These are phyloP conservation scores for Drosophila tsacasi DNA, from an alignment of 1,140 invertebrate genomes.

Conservation along the genomic window DNA sequence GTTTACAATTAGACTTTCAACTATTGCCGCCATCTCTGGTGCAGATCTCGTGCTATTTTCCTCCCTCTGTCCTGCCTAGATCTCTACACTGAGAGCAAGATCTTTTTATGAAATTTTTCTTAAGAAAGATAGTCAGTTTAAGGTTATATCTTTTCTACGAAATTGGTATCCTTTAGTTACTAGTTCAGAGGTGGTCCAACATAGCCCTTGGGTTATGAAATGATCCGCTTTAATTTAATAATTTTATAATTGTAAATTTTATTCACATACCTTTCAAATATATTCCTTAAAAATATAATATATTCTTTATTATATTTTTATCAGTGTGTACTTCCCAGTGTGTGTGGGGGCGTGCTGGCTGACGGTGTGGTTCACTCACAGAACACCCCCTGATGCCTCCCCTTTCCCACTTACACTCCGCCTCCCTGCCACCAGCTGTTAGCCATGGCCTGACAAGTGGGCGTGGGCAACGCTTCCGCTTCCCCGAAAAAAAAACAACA, in stretches of 20 bases:
- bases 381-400: constrained; percentile 27
- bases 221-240: neutral
- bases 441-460: constrained; percentile 69
- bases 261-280: neutral
- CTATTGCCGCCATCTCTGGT: constrained; percentile 61
- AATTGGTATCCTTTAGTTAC: too few species aligned
- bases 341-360: constrained; percentile 49
- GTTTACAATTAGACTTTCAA: constrained; percentile 83
- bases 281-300: neutral
- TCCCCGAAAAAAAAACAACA: constrained; percentile 60
- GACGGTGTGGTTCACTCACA: constrained; percentile 27
- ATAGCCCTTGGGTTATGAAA: neutral
- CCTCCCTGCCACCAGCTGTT: constrained; percentile 17
- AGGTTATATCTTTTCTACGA: neutral
- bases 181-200: neutral
- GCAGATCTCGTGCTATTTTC: constrained; percentile 31
- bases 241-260: neutral
- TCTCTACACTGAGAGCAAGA: neutral
- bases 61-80: neutral
- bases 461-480: constrained; percentile 77
- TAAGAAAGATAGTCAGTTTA: too few species aligned
- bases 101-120: neutral
- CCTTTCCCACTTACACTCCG: constrained; percentile 9
- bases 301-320: neutral
- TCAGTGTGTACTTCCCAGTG: constrained; percentile 8